A percentile compares a stretch with the other conserved stretches of the same genome.
These are phyloP conservation scores for Drosophila planitibia DNA, from an alignment of 2,888 invertebrate species.

Conservation along the genomic window DNA sequence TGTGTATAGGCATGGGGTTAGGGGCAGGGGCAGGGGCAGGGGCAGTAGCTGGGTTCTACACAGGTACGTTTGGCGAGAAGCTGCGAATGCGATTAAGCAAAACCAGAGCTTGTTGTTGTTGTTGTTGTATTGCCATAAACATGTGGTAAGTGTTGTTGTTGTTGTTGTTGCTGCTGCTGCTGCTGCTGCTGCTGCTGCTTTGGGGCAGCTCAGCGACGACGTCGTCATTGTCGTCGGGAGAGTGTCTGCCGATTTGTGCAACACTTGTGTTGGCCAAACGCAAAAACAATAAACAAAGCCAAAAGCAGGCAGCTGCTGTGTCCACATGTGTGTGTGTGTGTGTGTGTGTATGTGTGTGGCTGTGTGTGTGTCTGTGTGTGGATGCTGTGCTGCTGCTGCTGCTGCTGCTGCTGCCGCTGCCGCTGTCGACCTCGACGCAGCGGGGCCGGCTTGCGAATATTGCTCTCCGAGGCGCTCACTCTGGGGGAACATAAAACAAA, in stretches of 20 bases:
- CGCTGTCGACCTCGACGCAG: conserved; percentile 53
- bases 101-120: conserved; percentile 34
- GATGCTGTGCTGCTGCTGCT: conserved; percentile 37
- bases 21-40: not conserved
- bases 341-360: conserved; percentile 29
- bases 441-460: conserved; percentile 58
- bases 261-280: conserved; percentile 71
- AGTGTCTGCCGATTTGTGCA: conserved; percentile 80
- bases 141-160: conserved; percentile 63
- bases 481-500: conserved; percentile 41
- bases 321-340: conserved; percentile 16
- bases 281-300: conserved; percentile 74
- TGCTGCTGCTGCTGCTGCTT: conserved; percentile 29
- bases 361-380: conserved; percentile 29
- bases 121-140: conserved; percentile 60
- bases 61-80: conserved; percentile 36
- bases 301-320: conserved; percentile 39
- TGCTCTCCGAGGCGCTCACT: conserved; percentile 67
- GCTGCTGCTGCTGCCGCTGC: conserved; percentile 20
- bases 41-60: not conserved
- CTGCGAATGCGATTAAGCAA: conserved; percentile 63
- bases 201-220: conserved; percentile 1
- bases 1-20: conserved; percentile 4
- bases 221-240: conserved; percentile 34
- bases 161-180: conserved; percentile 28